These are phyloP conservation scores for Prenolepis imparis DNA, from an alignment of 2,888 invertebrate species.

Conservation along the genomic window DNA sequence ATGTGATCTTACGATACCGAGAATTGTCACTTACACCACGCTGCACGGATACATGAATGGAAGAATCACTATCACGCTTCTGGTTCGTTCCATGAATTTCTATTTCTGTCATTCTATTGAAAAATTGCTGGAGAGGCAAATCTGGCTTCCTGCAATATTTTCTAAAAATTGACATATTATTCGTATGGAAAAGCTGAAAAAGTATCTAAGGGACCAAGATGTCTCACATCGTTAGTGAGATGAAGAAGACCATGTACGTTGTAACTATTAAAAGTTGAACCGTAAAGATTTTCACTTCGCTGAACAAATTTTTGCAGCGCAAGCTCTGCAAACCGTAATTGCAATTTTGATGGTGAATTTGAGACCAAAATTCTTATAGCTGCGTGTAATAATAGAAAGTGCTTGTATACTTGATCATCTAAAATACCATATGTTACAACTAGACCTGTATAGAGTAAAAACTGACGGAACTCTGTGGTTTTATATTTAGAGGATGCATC, in stretches of 20 bases:
- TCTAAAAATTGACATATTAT: slow-evolving; percentile 55
- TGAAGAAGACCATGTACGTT: slow-evolving; percentile 76
- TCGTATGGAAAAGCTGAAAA: slow-evolving; percentile 63
- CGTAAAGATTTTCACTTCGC: slow-evolving; percentile 60
- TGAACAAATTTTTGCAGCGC: too few relatives aligned
- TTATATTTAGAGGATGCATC: too few relatives aligned
- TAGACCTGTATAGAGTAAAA: too few relatives aligned
- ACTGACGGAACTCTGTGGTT: too few relatives aligned
- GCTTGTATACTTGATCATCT: too few relatives aligned
- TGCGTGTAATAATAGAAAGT: too few relatives aligned
- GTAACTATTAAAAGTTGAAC: slow-evolving; percentile 67
- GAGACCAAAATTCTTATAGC: too few relatives aligned
- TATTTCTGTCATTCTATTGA: background rate
- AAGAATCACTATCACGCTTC: background rate
- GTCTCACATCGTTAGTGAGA: slow-evolving; percentile 69
- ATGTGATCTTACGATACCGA: background rate
- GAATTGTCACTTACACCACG: background rate
- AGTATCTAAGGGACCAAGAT: slow-evolving; percentile 59
- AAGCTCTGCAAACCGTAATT: too few relatives aligned
- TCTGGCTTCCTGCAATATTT: slow-evolving; percentile 48
- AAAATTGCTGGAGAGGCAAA: too few relatives aligned
- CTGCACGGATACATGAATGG: background rate
- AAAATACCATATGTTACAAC: too few relatives aligned
- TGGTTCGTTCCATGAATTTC: background rate
- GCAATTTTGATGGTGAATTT: too few relatives aligned